Evolutionary conservation across 1,140 invertebrate species (phyloP), one percentile per base, ranked within the genome.

Genomic region (Solenopsis invicta): DNA sequence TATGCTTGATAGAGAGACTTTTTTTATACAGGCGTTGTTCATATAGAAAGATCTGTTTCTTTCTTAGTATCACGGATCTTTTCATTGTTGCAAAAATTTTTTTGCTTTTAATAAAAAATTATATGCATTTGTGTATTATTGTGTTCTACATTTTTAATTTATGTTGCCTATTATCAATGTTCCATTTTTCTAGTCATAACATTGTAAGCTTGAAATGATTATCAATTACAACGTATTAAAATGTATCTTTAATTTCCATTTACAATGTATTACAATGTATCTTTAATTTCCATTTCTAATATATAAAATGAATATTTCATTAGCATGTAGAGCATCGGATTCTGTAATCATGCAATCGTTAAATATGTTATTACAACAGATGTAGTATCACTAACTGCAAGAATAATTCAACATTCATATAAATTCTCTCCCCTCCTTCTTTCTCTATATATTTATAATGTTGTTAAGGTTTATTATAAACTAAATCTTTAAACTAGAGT

Each of bases 71-170:
- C 52, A 18, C 29, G 29, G 29, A 29, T 29, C 41, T 24, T n/a
- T 24, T 12, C 8, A 24, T 6, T 8, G 67, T 71, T 21, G 24
- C 21, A 9, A 48, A 64, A 29, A 29, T 13, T 34, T 64, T 34
- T 13, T 10, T 4, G 21, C 10, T 41, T 2, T 61, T 1, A 0
- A 48, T 78, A 16, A 66, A 66, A 21, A 18, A 34, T 34, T 66
- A 66, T 24, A n/a, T 4, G 16, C 1, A 76, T 76, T 76, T 24
- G 9, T 45, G 16, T 34, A 62, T 59, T 16, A 59, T 62, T n/a
- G 4, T 4, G n/a, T 56, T 76, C 13, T 76, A 41, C 54, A 76
- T 76, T 41, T 21, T 59, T 76, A 4, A 76, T 76, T 61, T 41
- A 59, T 61, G n/a, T 10, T n/a, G 18, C 6, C 12, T 9, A n/a